Conservation (phyloP, 2,113 vertebrate genomes). For the Corythornis vintsioides region DNA sequence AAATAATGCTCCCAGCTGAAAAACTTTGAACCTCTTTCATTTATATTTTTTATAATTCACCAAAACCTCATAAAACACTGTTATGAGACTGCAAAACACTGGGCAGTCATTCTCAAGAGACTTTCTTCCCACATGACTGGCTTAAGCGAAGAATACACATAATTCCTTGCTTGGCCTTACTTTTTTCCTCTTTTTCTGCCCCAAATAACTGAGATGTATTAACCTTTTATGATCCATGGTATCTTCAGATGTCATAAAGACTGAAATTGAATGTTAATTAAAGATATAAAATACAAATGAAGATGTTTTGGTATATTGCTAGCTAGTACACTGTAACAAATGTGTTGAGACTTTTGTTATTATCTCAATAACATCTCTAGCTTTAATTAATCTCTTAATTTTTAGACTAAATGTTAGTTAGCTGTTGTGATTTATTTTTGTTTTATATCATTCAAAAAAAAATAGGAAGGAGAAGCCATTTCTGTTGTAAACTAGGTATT, state of each 20-base stretch:
- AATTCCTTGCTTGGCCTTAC: neutral
- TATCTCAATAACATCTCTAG: neutral
- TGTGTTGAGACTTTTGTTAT: neutral
- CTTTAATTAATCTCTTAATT: neutral
- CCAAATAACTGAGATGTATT: neutral
- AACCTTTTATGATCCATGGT: neutral
- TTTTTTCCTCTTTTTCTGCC: neutral
- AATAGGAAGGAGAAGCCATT: neutral
- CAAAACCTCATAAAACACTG: neutral
- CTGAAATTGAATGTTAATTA: neutral
- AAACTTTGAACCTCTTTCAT: neutral
- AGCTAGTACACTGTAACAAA: neutral
- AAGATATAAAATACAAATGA: neutral
- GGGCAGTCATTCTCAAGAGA: neutral
- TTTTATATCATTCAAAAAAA: neutral
- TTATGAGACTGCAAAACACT: neutral
- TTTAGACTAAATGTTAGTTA: neutral
- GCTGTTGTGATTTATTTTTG: neutral
- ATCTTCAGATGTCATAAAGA: neutral
- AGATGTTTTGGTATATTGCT: neutral
- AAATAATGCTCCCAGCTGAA: neutral
- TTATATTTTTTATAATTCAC: neutral
- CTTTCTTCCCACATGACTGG: neutral
- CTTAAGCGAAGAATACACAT: neutral
- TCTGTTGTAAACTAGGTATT: neutral